Evolutionary conservation across 2,888 invertebrate genomes (phyloP), one percentile per base, ranked within the genome.

Genomic region (Pyrochroa serraticornis): DNA sequence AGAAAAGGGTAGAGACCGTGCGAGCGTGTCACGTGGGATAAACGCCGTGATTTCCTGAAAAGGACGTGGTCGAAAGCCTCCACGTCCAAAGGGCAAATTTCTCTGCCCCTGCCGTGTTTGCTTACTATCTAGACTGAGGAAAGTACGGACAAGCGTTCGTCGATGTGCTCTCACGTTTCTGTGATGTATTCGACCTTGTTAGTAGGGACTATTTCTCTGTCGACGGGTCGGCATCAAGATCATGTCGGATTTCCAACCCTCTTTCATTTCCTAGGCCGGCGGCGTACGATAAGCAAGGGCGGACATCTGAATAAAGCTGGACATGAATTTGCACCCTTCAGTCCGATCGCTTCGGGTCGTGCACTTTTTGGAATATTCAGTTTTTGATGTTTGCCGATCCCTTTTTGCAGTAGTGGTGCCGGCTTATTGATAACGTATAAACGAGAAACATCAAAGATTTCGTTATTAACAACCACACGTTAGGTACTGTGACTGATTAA

Each of bases 191-290:
- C 66, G 64, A 65, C 67, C 65, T 66, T 67, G 69, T 70, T 67
- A 70, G 66, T 63, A 62, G 64, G 66, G 69, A 67, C 63, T 68
- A 63, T 64, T 60, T 58, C 62, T 66, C 69, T 70, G 71, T 71
- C 71, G 66, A 64, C 70, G 68, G 71, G 64, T 68, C 65, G 57
- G 67, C 64, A 67, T 67, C 67, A 64, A 73, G 72, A 73, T 74
- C 73, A 71, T 71, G 73, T 70, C 66, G 72, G 74, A 74, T 74
- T 75, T 72, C 67, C 68, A 72, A 64, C 73, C 72, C 74, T 69
- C 74, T 73, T 74, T 74, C 69, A 72, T 72, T 71, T 71, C 67
- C 68, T 68, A 70, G 64, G 65, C 70, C 68, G 67, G 61, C 65
- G 68, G 67, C 67, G 64, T 59, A 55, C 69, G 66, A 65, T 67